A percentile compares a stretch with the other conserved stretches of the same genome.
Conservation (phyloP, 1,140 invertebrate genomes). For the Apis laboriosa region DNA sequence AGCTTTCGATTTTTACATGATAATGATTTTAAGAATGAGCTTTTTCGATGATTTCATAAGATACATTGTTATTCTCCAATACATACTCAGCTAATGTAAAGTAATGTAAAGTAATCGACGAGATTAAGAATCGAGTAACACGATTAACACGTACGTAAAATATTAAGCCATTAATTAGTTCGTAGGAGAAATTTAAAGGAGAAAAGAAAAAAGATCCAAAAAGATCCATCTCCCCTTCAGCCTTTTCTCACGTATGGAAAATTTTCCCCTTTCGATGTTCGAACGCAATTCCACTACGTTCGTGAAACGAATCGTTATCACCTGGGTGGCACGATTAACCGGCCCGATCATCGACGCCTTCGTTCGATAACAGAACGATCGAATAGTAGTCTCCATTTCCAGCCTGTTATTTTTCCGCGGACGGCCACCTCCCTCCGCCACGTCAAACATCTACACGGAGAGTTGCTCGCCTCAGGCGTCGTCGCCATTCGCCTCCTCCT, state of each 20-base stretch:
- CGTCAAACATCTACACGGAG: background rate
- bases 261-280: background rate
- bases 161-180: no score
- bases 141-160: no score
- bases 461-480: slow-evolving; percentile 6
- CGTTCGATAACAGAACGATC: background rate
- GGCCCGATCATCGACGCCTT: background rate
- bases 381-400: background rate
- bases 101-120: no score
- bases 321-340: slow-evolving; percentile 1
- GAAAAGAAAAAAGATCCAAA: no score
- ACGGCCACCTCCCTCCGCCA: background rate
- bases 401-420: background rate
- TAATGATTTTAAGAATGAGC: background rate
- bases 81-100: no score
- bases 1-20: no score
- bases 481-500: slow-evolving; percentile 9
- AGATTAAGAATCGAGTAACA: no score
- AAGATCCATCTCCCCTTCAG: no score
- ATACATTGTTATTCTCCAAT: no score
- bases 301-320: slow-evolving; percentile 17
- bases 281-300: no score
- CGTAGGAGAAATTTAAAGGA: no score
- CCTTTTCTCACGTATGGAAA: slow-evolving; percentile 2
- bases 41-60: no score